phyloP scores from a whole-genome alignment of 2,113 vertebrate species.

The Nycticorax nycticorax region DNA sequence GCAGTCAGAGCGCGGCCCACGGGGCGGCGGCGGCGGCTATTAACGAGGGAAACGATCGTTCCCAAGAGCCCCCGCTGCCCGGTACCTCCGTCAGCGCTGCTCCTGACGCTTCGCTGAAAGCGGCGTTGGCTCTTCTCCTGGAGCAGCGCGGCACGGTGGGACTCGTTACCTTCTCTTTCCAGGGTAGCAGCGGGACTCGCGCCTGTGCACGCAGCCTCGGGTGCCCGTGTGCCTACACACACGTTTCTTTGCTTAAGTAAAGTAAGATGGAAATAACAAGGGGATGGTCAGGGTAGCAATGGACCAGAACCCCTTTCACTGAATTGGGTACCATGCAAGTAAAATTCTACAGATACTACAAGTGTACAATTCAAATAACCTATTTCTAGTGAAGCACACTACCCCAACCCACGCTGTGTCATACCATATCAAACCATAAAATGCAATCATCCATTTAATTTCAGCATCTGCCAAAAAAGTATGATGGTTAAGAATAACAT shows the following conservation, averaged over 20 bases:
- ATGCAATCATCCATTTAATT: not conserved
- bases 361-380: too few relatives aligned
- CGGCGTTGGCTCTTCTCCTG: rapidly evolving
- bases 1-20: not conserved
- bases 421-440: rapidly evolving
- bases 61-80: not conserved
- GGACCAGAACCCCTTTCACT: rapidly evolving
- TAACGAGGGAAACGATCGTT: too few relatives aligned
- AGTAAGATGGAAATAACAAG: rapidly evolving
- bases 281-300: rapidly evolving
- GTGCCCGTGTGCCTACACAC: rapidly evolving
- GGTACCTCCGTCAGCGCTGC: not conserved
- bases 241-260: rapidly evolving
- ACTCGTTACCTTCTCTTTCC: not conserved
- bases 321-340: rapidly evolving
- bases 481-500: too few relatives aligned
- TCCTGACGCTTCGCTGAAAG: not conserved
- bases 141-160: not conserved
- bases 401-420: rapidly evolving
- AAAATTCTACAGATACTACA: not conserved
- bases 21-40: too few relatives aligned
- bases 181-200: too few relatives aligned
- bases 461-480: too few relatives aligned
- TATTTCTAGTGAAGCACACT: too few relatives aligned
- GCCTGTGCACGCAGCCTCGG: too few relatives aligned